Evolutionary conservation across 2,797 vertebrate species (phyloP).

Genomic region (Cirrhinus molitorella): DNA sequence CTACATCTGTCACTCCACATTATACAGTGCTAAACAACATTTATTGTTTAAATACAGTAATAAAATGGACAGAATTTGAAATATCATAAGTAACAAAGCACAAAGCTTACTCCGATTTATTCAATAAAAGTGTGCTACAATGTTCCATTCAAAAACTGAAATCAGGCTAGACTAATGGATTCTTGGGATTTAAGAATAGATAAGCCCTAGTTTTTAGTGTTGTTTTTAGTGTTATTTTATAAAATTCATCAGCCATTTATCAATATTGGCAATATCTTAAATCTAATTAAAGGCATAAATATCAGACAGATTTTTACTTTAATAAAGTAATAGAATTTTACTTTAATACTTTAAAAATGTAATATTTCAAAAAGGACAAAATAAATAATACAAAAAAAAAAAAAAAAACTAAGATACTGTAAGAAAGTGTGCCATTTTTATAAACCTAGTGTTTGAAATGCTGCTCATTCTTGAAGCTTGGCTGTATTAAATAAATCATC

Average conservation of each 20-base stretch:
- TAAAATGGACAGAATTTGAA: no score
- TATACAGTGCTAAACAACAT: no score
- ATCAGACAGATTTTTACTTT: background rate
- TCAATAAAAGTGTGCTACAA: no score
- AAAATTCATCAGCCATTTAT: background rate
- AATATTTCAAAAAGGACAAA: background rate
- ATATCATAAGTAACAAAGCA: no score
- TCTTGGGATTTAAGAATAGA: no score
- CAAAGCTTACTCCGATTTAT: no score
- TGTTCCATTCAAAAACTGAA: no score
- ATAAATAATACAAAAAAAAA: background rate
- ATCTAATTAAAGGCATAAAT: background rate
- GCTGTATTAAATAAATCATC: background rate
- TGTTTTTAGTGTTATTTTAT: background rate
- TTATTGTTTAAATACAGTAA: no score
- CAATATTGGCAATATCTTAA: background rate
- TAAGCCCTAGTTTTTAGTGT: no score
- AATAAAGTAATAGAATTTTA: background rate
- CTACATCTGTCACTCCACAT: no score
- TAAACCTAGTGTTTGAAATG: conserved; percentile 5
- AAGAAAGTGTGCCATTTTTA: background rate
- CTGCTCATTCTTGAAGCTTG: background rate
- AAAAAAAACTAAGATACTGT: background rate
- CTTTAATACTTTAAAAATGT: background rate
- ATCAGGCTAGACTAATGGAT: no score